Evolutionary conservation across 2,797 vertebrate species (phyloP).

Genomic region (Brotula barbata): DNA sequence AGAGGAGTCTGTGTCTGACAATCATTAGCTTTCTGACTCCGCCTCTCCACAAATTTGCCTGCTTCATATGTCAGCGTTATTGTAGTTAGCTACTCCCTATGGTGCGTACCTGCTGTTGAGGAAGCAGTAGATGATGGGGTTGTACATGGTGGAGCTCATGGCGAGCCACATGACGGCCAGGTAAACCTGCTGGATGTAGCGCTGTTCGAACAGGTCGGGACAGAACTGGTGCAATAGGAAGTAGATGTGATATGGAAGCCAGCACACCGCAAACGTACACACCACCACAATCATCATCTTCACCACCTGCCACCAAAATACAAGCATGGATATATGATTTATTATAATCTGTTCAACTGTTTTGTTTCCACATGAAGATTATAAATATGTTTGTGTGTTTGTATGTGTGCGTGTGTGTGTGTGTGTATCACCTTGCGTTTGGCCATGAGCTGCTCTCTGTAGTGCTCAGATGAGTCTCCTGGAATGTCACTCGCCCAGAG

Average conservation of each 20-base stretch:
- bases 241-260: conserved; percentile 95
- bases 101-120: conserved; percentile 99
- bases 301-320: conserved; percentile 83
- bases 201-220: conserved; percentile 78
- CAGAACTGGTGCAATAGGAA: conserved; percentile 90
- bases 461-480: conserved; percentile 92
- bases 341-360: too few relatives aligned
- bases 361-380: too few relatives aligned
- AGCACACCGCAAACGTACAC: conserved; percentile 93
- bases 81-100: too few relatives aligned
- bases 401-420: neutral
- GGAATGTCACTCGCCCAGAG: conserved; percentile 97
- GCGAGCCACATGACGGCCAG: conserved; percentile 95
- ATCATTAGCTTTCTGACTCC: too few relatives aligned
- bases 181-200: conserved; percentile 94
- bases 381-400: neutral
- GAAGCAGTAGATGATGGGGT: conserved; percentile 99
- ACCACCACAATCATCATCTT: conserved; percentile 99
- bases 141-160: conserved; percentile 99
- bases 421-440: conserved; percentile 88
- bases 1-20: too few relatives aligned
- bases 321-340: neutral
- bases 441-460: conserved; percentile 93
- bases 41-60: too few relatives aligned
- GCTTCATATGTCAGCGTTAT: too few relatives aligned